Percentiles rank a stretch among this genome's conserved stretches.
phyloP scores from a whole-genome alignment of 2,888 invertebrate species.

The Panopea generosa region DNA sequence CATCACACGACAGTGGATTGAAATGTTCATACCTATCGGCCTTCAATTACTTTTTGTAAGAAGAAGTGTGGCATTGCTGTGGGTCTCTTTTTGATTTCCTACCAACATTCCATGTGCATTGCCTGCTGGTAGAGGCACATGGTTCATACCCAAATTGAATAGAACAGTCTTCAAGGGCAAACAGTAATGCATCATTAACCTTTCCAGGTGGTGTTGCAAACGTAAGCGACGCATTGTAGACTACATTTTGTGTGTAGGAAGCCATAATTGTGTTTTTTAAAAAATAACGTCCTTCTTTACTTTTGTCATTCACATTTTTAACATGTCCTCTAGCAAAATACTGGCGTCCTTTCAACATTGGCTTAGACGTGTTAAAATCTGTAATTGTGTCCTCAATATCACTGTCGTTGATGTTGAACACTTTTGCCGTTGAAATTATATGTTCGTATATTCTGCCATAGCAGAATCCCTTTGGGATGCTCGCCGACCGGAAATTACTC shows the following conservation, averaged over 20 bases:
- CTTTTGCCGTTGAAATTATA: constrained; percentile 15
- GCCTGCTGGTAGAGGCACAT: no score
- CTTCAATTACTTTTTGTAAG: no score
- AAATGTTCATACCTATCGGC: no score
- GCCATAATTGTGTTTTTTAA: constrained; percentile 24
- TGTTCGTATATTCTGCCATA: constrained; percentile 29
- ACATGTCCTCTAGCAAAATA: constrained; percentile 34
- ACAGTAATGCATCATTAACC: constrained; percentile 24
- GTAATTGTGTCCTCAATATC: neutral
- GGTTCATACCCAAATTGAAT: no score
- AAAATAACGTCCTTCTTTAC: constrained; percentile 22
- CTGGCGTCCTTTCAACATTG: constrained; percentile 31
- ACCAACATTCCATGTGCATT: no score
- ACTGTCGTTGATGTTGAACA: neutral
- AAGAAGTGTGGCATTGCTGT: no score
- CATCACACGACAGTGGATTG: no score
- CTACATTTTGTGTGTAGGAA: constrained; percentile 9
- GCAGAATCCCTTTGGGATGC: constrained; percentile 21
- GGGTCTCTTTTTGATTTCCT: no score
- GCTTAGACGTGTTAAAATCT: constrained; percentile 22
- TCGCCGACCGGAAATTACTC: neutral
- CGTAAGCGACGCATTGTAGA: constrained; percentile 18
- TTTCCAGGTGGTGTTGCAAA: neutral
- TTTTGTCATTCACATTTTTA: constrained; percentile 8
- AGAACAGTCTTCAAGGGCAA: neutral